These are phyloP conservation scores for Cynocephalus volans DNA, from an alignment of 2,113 vertebrate genomes.

Conservation along the genomic window DNA sequence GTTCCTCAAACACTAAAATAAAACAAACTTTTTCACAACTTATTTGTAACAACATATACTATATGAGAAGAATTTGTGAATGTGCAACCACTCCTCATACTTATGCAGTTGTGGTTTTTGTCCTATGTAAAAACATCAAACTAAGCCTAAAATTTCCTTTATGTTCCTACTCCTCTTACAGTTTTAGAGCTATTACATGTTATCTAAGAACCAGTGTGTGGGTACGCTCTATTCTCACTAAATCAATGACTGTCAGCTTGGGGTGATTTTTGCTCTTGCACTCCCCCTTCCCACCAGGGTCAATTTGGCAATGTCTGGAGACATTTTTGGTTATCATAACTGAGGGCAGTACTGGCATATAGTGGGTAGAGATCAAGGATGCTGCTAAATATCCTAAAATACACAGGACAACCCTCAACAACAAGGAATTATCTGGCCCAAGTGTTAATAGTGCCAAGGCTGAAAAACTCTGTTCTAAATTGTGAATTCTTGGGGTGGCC, in stretches of 20 bases:
- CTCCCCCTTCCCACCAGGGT: too few relatives aligned
- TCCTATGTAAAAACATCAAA: not conserved
- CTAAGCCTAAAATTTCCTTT: constrained; percentile 57
- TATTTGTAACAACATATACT: not conserved
- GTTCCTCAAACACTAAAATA: constrained; percentile 27
- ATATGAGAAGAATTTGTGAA: constrained; percentile 38
- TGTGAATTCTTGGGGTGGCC: not conserved
- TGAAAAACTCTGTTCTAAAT: constrained; percentile 46
- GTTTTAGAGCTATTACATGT: constrained; percentile 21
- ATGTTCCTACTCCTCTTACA: constrained; percentile 22
- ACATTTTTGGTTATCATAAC: not conserved
- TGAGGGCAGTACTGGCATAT: not conserved
- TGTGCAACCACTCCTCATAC: not conserved
- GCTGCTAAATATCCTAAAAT: not conserved
- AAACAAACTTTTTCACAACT: constrained; percentile 30
- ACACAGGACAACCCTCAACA: not conserved
- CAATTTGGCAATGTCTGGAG: not conserved
- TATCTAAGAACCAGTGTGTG: not conserved
- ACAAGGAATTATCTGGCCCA: constrained; percentile 1
- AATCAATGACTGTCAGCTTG: not conserved
- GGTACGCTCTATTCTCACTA: not conserved
- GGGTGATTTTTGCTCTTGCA: not conserved
- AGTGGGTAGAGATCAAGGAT: not conserved
- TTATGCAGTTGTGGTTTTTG: not conserved
- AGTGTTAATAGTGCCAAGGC: not conserved